Conservation (phyloP, 2,888 invertebrate genomes). For the Hemaris fuciformis region DNA sequence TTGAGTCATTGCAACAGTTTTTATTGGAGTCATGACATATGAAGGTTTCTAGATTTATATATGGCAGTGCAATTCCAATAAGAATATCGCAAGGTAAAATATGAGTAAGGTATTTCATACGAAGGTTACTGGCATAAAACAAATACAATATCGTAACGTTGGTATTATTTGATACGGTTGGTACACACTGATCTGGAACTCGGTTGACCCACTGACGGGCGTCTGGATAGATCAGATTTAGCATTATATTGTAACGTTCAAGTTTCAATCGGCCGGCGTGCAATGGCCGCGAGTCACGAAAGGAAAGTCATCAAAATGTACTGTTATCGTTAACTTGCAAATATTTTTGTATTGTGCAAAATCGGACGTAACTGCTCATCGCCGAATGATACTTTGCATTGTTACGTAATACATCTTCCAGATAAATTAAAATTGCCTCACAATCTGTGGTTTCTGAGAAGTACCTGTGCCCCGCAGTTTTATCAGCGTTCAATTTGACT, state of each 20-base stretch:
- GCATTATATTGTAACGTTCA: conserved; percentile 1
- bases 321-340: conserved; percentile 3
- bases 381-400: background rate
- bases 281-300: conserved; percentile 10
- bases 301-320: conserved; percentile 10
- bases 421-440: background rate
- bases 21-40: background rate
- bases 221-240: background rate
- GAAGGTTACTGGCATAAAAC: background rate
- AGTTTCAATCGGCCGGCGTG: conserved; percentile 1
- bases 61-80: conserved; percentile 4
- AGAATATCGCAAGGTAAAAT: background rate
- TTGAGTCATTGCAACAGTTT: background rate
- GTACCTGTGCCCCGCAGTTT: too few species aligned
- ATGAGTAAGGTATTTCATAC: background rate
- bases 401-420: background rate
- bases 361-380: background rate
- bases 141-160: background rate
- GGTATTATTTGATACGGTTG: conserved; percentile 4
- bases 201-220: background rate
- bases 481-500: too few species aligned
- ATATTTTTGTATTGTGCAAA: background rate
- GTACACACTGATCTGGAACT: background rate
- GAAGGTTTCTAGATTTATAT: conserved; percentile 1
- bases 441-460: background rate